Conservation (phyloP, 2,888 invertebrate genomes). For the Drosophila flavopinicola region DNA sequence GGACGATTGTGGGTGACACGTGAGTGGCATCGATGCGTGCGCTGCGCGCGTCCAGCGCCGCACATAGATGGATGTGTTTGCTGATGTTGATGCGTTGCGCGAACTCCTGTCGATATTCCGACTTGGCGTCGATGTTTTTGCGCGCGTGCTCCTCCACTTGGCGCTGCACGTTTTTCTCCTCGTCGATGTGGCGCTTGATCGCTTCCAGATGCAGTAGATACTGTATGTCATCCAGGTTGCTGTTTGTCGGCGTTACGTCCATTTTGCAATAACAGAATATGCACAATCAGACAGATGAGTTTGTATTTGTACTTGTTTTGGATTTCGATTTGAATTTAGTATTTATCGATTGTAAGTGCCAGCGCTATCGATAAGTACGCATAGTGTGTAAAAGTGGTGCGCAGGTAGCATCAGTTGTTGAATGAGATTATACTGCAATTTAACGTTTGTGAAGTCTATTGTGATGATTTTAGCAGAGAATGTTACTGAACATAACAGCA, state of each 20-base stretch:
- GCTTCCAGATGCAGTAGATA: slow-evolving; percentile 77
- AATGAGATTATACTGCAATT: not conserved
- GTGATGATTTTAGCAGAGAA: slow-evolving; percentile 8
- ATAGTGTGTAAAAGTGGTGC: not conserved
- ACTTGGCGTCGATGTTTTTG: slow-evolving; percentile 62
- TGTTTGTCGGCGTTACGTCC: slow-evolving; percentile 8
- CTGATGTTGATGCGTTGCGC: slow-evolving; percentile 52
- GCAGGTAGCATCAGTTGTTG: not conserved
- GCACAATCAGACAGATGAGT: not conserved
- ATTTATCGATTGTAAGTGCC: not conserved
- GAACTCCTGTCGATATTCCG: slow-evolving; percentile 67
- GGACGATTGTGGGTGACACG: slow-evolving; percentile 7
- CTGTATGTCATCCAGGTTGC: slow-evolving; percentile 66
- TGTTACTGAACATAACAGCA: not conserved
- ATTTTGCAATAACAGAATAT: too few relatives aligned
- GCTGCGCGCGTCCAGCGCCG: slow-evolving; percentile 39
- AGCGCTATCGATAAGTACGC: slow-evolving; percentile 17
- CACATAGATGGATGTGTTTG: slow-evolving; percentile 50
- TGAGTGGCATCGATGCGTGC: slow-evolving; percentile 26
- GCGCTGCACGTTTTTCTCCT: slow-evolving; percentile 60
- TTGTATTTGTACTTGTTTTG: not conserved
- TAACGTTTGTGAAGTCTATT: too few relatives aligned
- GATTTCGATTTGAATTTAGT: slow-evolving; percentile 19
- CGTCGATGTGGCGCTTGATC: slow-evolving; percentile 72
- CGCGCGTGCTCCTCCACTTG: slow-evolving; percentile 76